Conservation (phyloP, 1,140 invertebrate species). For the Panagrolaimus sp. region DNA sequence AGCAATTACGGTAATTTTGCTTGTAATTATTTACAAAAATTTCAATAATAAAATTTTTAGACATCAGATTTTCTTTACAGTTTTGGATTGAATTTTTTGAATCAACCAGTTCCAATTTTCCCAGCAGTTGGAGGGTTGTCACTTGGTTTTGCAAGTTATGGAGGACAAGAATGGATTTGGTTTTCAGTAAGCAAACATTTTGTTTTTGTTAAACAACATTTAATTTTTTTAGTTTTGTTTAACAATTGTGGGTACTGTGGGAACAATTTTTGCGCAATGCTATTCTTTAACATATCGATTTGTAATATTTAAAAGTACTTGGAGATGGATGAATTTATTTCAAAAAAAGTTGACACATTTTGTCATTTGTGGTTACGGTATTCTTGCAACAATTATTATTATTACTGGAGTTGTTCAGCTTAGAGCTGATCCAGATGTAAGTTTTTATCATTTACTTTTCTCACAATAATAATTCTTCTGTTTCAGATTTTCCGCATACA, state of each 20-base stretch:
- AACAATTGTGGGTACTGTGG: not conserved
- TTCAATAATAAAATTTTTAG: not conserved
- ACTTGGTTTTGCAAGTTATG: not conserved
- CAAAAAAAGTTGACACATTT: conserved; percentile 3
- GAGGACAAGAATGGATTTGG: not conserved
- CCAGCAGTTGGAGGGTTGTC: not conserved
- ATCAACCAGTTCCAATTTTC: conserved; percentile 1
- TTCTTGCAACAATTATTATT: not conserved
- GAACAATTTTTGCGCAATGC: not conserved
- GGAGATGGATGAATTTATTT: not conserved
- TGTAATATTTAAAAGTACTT: not conserved
- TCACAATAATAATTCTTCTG: not conserved
- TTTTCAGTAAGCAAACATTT: not conserved
- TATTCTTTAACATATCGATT: conserved; percentile 1
- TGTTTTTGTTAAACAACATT: not conserved
- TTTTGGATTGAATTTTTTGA: not conserved
- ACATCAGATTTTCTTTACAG: not conserved
- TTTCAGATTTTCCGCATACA: not conserved
- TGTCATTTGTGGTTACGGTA: not conserved
- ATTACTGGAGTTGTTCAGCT: not conserved
- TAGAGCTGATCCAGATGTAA: not conserved
- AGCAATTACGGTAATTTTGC: not conserved
- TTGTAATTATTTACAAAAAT: not conserved
- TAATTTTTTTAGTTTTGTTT: not conserved
- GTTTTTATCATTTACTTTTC: not conserved